Evolutionary conservation across 2,113 vertebrate genomes (phyloP).

Genomic region (Gambusia holbrooki): DNA sequence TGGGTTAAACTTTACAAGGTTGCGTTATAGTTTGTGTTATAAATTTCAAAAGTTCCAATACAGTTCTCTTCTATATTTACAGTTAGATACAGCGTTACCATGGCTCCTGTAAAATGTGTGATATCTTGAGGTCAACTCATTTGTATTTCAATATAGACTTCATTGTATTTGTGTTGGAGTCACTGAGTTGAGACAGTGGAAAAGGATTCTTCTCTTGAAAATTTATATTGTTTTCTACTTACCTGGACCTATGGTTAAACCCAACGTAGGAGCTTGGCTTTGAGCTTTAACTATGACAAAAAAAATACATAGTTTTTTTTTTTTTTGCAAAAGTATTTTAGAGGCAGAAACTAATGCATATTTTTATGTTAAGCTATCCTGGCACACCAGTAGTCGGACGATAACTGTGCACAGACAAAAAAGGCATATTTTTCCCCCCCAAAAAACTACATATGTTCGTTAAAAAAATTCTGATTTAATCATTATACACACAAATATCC

Average conservation of each 20-base stretch:
- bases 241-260: constrained; percentile 2
- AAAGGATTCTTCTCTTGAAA: background rate
- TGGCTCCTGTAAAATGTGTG: constrained; percentile 23
- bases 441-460: too few relatives aligned
- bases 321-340: background rate
- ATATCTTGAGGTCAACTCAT: constrained; percentile 22
- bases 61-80: constrained; percentile 16
- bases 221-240: background rate
- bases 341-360: background rate
- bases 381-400: background rate
- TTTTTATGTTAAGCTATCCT: background rate
- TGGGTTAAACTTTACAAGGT: background rate
- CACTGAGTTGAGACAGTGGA: constrained; percentile 2
- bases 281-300: background rate
- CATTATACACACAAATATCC: background rate
- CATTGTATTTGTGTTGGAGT: constrained; percentile 10
- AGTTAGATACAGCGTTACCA: constrained; percentile 28
- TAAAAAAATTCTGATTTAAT: too few relatives aligned
- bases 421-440: too few relatives aligned
- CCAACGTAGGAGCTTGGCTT: constrained; percentile 1
- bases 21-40: constrained; percentile 21
- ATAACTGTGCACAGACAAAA: background rate
- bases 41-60: constrained; percentile 10
- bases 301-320: too few relatives aligned
- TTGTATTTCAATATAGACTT: constrained; percentile 29